Conservation (phyloP, 2,888 invertebrate genomes). For the Altica lythri region DNA sequence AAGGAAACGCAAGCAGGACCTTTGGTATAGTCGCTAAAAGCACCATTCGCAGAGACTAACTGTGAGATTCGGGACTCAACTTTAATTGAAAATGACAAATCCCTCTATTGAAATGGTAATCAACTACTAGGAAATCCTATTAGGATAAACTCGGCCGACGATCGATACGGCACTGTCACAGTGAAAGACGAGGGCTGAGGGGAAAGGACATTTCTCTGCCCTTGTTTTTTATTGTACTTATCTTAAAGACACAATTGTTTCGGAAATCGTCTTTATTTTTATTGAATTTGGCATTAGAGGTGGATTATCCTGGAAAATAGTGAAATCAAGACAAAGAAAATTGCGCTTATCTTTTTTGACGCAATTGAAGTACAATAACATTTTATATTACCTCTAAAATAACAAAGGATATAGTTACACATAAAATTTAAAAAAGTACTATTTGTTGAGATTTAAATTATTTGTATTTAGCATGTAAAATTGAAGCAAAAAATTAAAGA, state of each 20-base stretch:
- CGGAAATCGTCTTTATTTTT: conserved; percentile 33
- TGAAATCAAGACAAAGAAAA: neutral
- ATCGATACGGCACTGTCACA: conserved; percentile 21
- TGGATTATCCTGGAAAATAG: neutral
- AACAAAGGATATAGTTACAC: no score
- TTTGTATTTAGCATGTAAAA: no score
- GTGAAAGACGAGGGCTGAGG: conserved; percentile 32
- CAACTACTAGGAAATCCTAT: conserved; percentile 62
- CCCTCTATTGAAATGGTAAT: conserved; percentile 62
- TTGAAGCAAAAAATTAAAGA: no score
- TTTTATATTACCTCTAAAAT: no score
- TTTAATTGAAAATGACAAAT: conserved; percentile 62
- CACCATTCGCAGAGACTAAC: conserved; percentile 46
- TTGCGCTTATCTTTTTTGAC: neutral
- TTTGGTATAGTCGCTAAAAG: conserved; percentile 41
- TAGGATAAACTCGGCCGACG: conserved; percentile 58
- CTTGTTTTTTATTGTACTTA: conserved; percentile 40
- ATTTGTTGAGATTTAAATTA: no score
- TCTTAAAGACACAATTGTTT: conserved; percentile 42
- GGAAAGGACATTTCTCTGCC: conserved; percentile 23
- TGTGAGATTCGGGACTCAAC: conserved; percentile 59
- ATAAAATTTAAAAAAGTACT: no score
- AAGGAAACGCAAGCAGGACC: conserved; percentile 28
- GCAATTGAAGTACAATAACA: no score
- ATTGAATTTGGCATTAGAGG: conserved; percentile 27